phyloP scores from a whole-genome alignment of 2,797 vertebrate genomes.

The Channa striata region DNA sequence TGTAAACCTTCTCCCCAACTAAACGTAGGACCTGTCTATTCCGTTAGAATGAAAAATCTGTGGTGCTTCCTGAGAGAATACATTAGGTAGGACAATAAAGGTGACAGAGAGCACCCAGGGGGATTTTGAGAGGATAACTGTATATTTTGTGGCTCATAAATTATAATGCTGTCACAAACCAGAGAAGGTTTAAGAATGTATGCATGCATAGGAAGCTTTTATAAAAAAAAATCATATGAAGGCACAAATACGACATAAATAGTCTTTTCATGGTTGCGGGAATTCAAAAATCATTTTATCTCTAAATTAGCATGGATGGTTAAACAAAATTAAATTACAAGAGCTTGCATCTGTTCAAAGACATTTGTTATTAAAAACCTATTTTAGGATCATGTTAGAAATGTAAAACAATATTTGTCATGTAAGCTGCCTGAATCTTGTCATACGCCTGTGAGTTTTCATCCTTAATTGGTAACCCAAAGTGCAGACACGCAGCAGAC shows the following conservation, averaged over 20 bases:
- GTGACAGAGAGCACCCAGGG: constrained; percentile 43
- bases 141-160: constrained; percentile 51
- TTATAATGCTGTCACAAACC: constrained; percentile 13
- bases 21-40: constrained; percentile 26
- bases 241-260: background rate
- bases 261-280: background rate
- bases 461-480: constrained; percentile 48
- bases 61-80: constrained; percentile 28
- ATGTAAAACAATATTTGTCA: constrained; percentile 16
- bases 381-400: background rate
- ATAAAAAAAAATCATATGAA: constrained; percentile 35
- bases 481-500: constrained; percentile 29
- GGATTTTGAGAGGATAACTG: constrained; percentile 38
- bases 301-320: constrained; percentile 3
- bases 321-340: background rate
- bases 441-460: constrained; percentile 13
- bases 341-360: background rate
- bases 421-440: constrained; percentile 12
- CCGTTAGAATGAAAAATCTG: constrained; percentile 44
- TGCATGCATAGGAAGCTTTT: background rate
- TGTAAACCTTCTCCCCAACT: constrained; percentile 5
- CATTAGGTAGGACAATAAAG: constrained; percentile 57
- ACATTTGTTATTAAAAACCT: background rate
- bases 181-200: constrained; percentile 15
- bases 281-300: background rate